A percentile compares a stretch with the other conserved stretches of the same genome.
phyloP scores from a whole-genome alignment of 2,888 invertebrate species.

The Agrilus biguttatus region DNA sequence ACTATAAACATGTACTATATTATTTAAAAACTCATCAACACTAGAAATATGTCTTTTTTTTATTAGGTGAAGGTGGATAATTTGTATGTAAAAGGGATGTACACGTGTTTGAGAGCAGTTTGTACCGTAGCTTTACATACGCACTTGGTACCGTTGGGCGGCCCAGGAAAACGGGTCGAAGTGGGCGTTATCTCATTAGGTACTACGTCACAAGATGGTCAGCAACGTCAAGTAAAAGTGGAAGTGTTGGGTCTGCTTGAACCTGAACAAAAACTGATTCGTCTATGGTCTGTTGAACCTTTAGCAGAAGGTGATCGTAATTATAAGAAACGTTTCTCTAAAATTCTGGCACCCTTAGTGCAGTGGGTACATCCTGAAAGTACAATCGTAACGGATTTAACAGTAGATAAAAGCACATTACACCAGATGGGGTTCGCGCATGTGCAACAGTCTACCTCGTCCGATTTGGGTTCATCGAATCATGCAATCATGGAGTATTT shows the following conservation, averaged over 20 bases:
- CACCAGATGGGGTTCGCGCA: constrained; percentile 65
- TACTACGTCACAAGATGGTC: constrained; percentile 62
- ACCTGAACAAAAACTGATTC: constrained; percentile 52
- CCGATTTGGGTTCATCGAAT: constrained; percentile 31
- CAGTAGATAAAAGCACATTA: constrained; percentile 68
- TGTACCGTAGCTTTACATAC: constrained; percentile 72
- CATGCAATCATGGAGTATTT: constrained; percentile 70
- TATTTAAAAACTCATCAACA: no score
- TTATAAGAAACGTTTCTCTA: constrained; percentile 63
- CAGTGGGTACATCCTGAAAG: constrained; percentile 70
- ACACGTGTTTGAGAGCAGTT: constrained; percentile 57
- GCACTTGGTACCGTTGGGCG: constrained; percentile 60
- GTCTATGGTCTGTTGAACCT: constrained; percentile 73
- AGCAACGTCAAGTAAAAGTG: constrained; percentile 59
- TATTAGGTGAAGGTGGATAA: constrained; percentile 48
- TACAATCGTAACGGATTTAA: constrained; percentile 64
- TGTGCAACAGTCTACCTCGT: constrained; percentile 46
- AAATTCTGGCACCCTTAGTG: constrained; percentile 64
- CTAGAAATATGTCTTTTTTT: background rate
- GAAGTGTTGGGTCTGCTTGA: constrained; percentile 78
- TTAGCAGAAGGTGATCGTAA: constrained; percentile 63
- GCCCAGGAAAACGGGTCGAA: constrained; percentile 54
- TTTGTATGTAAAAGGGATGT: constrained; percentile 50
- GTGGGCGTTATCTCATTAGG: constrained; percentile 77
- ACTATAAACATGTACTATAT: background rate